Base-by-base conservation (phyloP, 2,888 invertebrate genomes). In the Drosophila mulleri region DNA sequence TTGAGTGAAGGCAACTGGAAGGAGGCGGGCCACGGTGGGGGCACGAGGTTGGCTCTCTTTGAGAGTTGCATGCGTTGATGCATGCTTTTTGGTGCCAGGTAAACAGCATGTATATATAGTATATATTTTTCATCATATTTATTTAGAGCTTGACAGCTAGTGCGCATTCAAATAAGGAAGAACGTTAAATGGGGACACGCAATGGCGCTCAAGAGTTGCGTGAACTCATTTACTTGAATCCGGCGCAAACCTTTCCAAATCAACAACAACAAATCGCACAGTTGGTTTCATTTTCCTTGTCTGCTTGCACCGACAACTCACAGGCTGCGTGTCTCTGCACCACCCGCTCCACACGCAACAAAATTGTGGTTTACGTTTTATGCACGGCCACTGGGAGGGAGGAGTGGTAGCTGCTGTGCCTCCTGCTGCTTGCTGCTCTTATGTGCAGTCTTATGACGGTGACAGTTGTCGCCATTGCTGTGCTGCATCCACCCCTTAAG, bases 371-470 rank as follows among this genome's bases (percentile, higher is more conserved):
- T 85, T 85, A 72, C 78, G 66, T 76, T 83, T 78, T 78, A 64
- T 72, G n/a, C 45, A 50, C 78, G 44, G 20, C 12, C 20, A 7
- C 41, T 41, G 41, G 3, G 29, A 23, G 14, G 39, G 5, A 52
- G n/a, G 32, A 12, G 16, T 20, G 18, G 20, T 14, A 5, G 18
- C 32, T 68, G 32, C 18, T 42, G 26, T 47, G 47, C 47, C 20
- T 18, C 29, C 29, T 29, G 8, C 32, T 9, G 9, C 29, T 29
- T 29, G 32, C 60, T 45, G 65, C 62, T 48, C 44, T 54, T 4
- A 23, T 47, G 53, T 81, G 76, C 73, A 84, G 75, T 82, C 85
- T 85, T 81, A 86, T 83, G 86, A 80, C 65, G 78, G 78, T 86
- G 83, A 78, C 86, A 75, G 82, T 88, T 83, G 80, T 75, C 75